Base-by-base conservation (phyloP, 2,888 invertebrate genomes). In the Caenorhabditis wallacei region DNA sequence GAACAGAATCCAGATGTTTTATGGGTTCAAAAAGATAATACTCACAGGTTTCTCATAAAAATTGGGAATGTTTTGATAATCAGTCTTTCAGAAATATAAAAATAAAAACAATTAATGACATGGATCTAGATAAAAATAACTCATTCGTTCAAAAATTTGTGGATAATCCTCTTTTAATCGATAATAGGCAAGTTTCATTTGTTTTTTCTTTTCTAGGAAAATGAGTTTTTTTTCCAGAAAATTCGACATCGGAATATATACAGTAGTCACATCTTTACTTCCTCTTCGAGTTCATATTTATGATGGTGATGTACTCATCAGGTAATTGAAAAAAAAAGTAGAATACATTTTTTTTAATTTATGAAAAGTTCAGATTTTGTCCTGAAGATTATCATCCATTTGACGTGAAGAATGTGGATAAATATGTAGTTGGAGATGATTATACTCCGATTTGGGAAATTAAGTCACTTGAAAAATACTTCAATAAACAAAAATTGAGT, bases 171-270 rank as follows among this genome's bases (percentile, higher is more conserved):
- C 95, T 95, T 88, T 93, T 98, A 20, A 95, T 98, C 2, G 96
- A 96, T 92, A 96, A 96, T 0, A 95, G 96, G 90, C 89, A n/a
- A 53, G 66, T 26, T 20, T 4, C 35, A 13, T n/a, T n/a, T n/a
- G 35, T n/a, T 0, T 20, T 43, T 24, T 20, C 0, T 40, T n/a
- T 13, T 4, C n/a, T 46, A 35, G n/a, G 3, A 8, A 10, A 69
- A 48, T n/a, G 1, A 8, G 2, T 7, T 2, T 1, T n/a, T n/a
- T 13, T 89, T 92, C 46, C 86, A 93, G 93, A 92, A 97, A 97
- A 93, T 98, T 98, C 93, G 98, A 98, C 93, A 96, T 98, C 92
- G 98, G 98, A 10, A 95, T 98, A 76, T 98, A 98, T 92, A 96
- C 96, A 0, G 95, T 95, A 0, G 93, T 98, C 22, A 97, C 97